Base-by-base conservation (phyloP, 2,797 vertebrate genomes). In the Pipistrellus pipistrellus region DNA sequence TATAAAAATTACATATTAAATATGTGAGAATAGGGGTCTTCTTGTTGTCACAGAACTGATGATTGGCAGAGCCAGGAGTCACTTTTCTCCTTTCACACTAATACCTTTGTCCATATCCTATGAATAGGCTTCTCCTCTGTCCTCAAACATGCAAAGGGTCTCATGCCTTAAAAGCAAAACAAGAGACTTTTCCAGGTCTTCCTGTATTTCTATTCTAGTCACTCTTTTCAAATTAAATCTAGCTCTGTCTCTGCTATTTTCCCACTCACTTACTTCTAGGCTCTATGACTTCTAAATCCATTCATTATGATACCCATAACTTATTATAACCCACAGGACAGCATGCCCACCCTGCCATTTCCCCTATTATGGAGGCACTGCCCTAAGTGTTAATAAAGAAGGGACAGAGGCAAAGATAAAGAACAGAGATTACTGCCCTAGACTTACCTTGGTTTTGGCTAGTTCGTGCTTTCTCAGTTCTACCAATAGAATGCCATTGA, bases 1-100 rank as follows among this genome's bases (percentile, higher is more conserved):
- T 20, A 78, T 35, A 35, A 91, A 86, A 51, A 64, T 84, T 90
- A 44, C 78, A 94, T 44, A n/a, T 83, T 11, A 46, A 87, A 87
- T 41, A 86, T 87, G 2, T 62, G 44, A 48, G 25, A 53, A 72
- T 38, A 20, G 20, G 30, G 75, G 18, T 62, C 14, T 71, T 82
- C 32, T 82, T 66, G 81, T 27, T 80, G 21, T 80, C 21, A 23
- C 35, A 55, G 18, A 78, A 44, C 51, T 81, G 46, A 71, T 35
- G 21, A 81, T 21, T 46, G 6, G 51, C 25, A 86, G 55, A 81
- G 32, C 55, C 69, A 76, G 21, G 14, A 46, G 35, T 51, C 18
- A 62, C 57, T 59, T 81, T 62, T 35, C 51, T 14, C 14, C 10
- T 82, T 82, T 55, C 35, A 71, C 32, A 82, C 38, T 53, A 46